Evolutionary conservation across 2,113 vertebrate species (phyloP).

Genomic region (Labrus mixtus): DNA sequence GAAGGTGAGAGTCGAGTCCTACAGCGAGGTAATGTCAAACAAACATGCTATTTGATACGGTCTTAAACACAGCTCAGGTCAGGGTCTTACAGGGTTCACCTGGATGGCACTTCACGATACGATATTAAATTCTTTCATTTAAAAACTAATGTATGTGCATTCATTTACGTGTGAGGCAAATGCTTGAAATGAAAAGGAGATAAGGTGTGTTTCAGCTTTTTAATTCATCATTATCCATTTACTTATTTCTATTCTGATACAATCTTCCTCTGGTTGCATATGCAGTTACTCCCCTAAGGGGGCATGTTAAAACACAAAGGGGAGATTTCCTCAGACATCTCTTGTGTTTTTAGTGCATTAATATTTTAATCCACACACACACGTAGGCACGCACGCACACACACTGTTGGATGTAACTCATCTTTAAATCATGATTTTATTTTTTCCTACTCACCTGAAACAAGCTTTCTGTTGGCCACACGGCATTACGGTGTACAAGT

Average conservation of each 20-base stretch:
- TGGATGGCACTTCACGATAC: too few relatives aligned
- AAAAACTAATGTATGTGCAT: not conserved
- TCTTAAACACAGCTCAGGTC: too few relatives aligned
- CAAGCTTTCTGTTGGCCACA: slow-evolving; percentile 31
- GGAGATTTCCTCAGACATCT: slow-evolving; percentile 25
- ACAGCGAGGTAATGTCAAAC: too few relatives aligned
- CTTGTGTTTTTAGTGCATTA: slow-evolving; percentile 30
- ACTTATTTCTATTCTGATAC: slow-evolving; percentile 11
- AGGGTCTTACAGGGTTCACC: too few relatives aligned
- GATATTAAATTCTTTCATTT: too few relatives aligned
- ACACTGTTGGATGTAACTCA: slow-evolving; percentile 33
- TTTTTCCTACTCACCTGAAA: slow-evolving; percentile 31
- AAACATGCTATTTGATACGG: too few relatives aligned
- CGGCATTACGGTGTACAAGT: slow-evolving; percentile 15
- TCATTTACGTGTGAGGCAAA: not conserved
- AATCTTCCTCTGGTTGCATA: slow-evolving; percentile 1
- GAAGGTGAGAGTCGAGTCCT: too few relatives aligned
- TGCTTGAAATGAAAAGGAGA: not conserved
- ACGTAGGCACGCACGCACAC: not conserved
- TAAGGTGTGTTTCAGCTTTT: not conserved
- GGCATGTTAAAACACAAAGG: slow-evolving; percentile 35
- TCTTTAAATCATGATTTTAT: slow-evolving; percentile 54
- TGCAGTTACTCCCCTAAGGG: slow-evolving; percentile 4
- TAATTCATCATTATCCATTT: not conserved
- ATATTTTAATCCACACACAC: slow-evolving; percentile 43